Conservation (phyloP, 1,140 invertebrate species). For the Notospermus geniculatus region DNA sequence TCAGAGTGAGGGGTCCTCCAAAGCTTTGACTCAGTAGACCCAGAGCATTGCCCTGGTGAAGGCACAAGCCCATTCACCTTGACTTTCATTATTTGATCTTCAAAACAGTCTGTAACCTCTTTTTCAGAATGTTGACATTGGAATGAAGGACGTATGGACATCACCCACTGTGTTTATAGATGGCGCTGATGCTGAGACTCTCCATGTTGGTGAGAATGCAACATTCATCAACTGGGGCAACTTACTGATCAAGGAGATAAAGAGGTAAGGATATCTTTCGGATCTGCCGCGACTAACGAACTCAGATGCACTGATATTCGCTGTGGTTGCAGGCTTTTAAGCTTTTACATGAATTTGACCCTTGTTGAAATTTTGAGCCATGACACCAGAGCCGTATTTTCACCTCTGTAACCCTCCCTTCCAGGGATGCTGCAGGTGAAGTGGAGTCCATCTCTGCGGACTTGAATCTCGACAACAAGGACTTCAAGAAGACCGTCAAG, state of each 20-base stretch:
- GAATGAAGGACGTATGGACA: conserved; percentile 79
- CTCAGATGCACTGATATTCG: too few relatives aligned
- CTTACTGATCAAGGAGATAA: conserved; percentile 81
- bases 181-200: conserved; percentile 76
- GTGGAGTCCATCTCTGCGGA: conserved; percentile 75
- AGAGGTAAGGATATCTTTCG: too few relatives aligned
- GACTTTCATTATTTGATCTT: too few relatives aligned
- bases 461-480: conserved; percentile 83
- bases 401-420: neutral
- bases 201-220: conserved; percentile 87
- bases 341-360: too few relatives aligned
- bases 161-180: conserved; percentile 81
- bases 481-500: conserved; percentile 78
- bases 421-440: conserved; percentile 60
- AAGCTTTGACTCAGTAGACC: too few relatives aligned
- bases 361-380: too few relatives aligned
- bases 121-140: conserved; percentile 70
- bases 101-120: neutral
- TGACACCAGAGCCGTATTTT: too few relatives aligned
- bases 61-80: too few relatives aligned
- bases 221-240: conserved; percentile 99
- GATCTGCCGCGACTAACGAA: too few relatives aligned
- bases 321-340: too few relatives aligned
- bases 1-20: too few relatives aligned
- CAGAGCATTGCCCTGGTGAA: too few relatives aligned